A percentile compares a stretch with the other conserved stretches of the same genome.
Conservation (phyloP, 2,113 vertebrate species). For the Amazona guildingii region DNA sequence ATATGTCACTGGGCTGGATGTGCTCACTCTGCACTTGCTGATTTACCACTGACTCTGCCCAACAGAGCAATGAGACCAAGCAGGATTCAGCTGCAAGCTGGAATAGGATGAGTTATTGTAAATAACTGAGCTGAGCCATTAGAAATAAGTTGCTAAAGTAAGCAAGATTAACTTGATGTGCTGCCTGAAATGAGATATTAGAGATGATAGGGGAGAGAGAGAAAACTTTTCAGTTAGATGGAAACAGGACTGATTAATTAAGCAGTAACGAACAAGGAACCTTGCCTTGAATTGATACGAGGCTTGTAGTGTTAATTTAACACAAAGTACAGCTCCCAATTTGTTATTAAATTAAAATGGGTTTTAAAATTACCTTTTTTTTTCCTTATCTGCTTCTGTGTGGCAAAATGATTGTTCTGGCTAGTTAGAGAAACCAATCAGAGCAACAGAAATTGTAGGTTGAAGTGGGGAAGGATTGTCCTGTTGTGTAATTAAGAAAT, state of each 20-base stretch:
- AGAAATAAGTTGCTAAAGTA: conserved; percentile 64
- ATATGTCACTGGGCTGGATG: fast-evolving
- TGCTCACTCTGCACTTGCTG: fast-evolving
- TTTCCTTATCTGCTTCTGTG: conserved; percentile 22
- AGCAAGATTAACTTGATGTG: conserved; percentile 66
- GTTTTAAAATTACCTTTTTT: conserved; percentile 58
- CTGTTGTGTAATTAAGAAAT: conserved; percentile 69
- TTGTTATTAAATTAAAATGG: conserved; percentile 69
- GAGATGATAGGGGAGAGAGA: conserved; percentile 55
- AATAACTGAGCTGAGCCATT: conserved; percentile 39
- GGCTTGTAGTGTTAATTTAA: conserved; percentile 38
- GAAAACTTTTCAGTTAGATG: conserved; percentile 64
- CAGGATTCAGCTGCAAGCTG: background rate
- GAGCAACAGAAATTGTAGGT: conserved; percentile 1
- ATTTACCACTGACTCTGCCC: background rate
- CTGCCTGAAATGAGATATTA: conserved; percentile 66
- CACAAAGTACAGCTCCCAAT: conserved; percentile 50
- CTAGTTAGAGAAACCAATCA: conserved; percentile 58
- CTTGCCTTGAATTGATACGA: conserved; percentile 54
- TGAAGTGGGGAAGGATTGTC: background rate
- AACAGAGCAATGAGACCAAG: background rate
- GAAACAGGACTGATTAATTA: conserved; percentile 67
- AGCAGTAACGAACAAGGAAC: conserved; percentile 54
- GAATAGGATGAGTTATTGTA: conserved; percentile 6
- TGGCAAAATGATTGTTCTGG: conserved; percentile 67